Base-by-base conservation (phyloP, 2,113 vertebrate species). In the Craseonycteris thonglongyai region DNA sequence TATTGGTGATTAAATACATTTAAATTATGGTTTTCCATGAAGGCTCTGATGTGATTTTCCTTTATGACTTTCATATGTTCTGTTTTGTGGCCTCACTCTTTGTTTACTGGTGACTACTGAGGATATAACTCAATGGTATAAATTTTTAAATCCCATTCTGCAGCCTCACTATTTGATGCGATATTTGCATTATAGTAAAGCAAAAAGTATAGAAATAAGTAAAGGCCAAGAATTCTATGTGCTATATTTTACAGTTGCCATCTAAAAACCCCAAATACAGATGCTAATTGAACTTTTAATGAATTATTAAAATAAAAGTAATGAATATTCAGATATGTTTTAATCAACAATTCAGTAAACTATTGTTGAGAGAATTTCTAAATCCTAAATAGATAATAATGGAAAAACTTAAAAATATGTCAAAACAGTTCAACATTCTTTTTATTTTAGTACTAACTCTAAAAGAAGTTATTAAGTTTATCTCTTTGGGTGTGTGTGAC, bases 241-340 rank as follows among this genome's bases (percentile, higher is more conserved):
- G 74, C 92, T 74, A 59, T 96, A 91, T 80, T 96, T 96, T 96
- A 95, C 35, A 96, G 74, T 24, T 93, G 71, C 61, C 63, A 87
- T 92, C 28, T 90, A 63, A 97, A 95, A 96, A 85, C 45, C 76
- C 81, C 75, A 66, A 90, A 97, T 96, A 97, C n/a, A 88, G 76
- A 97, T 97, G 92, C 83, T 96, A 96, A 94, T 94, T 95, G 93
- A 59, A 96, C 35, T 96, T 94, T 92, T 89, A 88, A 94, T 97
- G 88, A 93, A 97, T 97, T 97, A 96, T 97, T 98, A 94, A 97
- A 91, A 95, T 93, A 94, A 90, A 93, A 28, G 24, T 96, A 93
- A 96, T 97, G 97, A 97, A 96, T 97, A 97, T 98, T 97, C 90
- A 97, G 87, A 79, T 88, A 90, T 51, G 24, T 69, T 93, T 30